Conservation (phyloP, 2,888 invertebrate genomes). For the Cyclophora albipunctata region DNA sequence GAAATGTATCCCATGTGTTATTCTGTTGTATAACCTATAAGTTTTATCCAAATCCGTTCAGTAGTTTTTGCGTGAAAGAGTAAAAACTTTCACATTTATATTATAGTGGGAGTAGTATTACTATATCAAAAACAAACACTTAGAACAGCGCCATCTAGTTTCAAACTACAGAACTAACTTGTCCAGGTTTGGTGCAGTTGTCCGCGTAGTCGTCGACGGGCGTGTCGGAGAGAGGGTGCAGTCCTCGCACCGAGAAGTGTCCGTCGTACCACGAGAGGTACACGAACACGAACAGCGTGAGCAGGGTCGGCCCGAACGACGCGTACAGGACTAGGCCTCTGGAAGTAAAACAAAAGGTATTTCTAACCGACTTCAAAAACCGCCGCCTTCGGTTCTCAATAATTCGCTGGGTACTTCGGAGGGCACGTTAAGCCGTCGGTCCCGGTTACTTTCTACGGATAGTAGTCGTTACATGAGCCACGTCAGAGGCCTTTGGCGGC, state of each 20-base stretch:
- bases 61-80: no score
- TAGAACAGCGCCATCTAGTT: neutral
- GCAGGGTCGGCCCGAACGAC: slow-evolving; percentile 81
- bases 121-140: no score
- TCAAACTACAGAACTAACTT: slow-evolving; percentile 35
- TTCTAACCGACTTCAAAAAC: neutral
- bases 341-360: slow-evolving; percentile 24
- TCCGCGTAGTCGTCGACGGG: slow-evolving; percentile 66
- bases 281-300: slow-evolving; percentile 82
- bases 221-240: slow-evolving; percentile 54
- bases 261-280: slow-evolving; percentile 84
- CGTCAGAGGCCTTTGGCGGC: no score
- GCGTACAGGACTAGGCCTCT: slow-evolving; percentile 84
- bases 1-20: no score
- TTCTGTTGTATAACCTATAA: no score
- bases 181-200: slow-evolving; percentile 69
- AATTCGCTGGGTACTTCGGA: neutral
- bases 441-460: no score
- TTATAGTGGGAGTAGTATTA: no score
- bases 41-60: no score
- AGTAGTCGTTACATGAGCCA: no score
- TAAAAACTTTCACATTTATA: no score
- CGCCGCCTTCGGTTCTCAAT: neutral
- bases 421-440: no score
- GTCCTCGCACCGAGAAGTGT: slow-evolving; percentile 31